Conservation (phyloP, 2,113 vertebrate species). For the Myanophis thanlyinensis region DNA sequence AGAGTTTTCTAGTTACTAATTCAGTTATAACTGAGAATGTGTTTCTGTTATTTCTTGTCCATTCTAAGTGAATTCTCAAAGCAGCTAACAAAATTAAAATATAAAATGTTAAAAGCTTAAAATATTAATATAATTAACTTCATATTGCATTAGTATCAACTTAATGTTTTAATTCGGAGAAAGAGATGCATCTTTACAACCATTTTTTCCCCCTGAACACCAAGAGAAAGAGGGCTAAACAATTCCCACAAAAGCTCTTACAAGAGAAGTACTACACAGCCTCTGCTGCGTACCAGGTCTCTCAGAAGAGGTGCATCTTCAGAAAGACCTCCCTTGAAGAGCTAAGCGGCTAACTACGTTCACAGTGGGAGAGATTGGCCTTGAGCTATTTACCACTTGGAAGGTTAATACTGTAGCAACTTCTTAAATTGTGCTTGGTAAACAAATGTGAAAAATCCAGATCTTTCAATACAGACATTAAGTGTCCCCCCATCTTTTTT, state of each 20-base stretch:
- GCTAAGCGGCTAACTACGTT: not conserved
- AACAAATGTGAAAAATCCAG: not conserved
- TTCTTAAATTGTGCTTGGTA: not conserved
- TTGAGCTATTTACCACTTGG: not conserved
- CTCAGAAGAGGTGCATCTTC: not conserved
- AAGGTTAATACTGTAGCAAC: not conserved
- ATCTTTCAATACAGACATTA: not conserved
- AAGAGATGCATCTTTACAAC: not conserved
- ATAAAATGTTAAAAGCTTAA: not conserved
- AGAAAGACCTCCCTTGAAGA: not conserved
- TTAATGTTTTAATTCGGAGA: not conserved
- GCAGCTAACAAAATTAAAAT: not conserved
- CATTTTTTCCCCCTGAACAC: not conserved
- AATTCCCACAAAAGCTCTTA: not conserved
- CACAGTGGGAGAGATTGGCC: not conserved
- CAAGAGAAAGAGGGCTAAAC: not conserved
- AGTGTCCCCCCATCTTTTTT: not conserved
- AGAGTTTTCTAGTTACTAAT: not conserved
- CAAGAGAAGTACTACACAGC: not conserved
- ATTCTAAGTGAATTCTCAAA: not conserved
- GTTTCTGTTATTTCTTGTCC: not conserved
- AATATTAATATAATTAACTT: not conserved
- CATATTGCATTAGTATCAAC: not conserved
- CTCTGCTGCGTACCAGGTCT: not conserved
- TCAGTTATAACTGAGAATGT: not conserved